Evolutionary conservation across 1,140 invertebrate species (phyloP).

Genomic region (Pogonognathellus flavescens): DNA sequence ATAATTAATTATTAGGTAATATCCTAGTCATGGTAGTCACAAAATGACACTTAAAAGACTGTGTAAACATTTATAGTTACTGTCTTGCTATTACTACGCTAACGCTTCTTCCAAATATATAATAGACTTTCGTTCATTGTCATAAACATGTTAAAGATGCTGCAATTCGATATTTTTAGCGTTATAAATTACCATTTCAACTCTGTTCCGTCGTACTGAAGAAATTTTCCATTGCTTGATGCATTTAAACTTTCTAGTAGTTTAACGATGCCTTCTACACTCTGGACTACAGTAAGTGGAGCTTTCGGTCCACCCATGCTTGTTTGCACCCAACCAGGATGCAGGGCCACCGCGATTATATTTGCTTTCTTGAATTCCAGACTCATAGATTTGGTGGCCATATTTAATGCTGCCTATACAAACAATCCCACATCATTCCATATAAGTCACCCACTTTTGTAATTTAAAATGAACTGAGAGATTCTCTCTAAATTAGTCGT

Average conservation of each 20-base stretch:
- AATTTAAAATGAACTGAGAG: too few relatives aligned
- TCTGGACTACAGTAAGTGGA: slow-evolving; percentile 78
- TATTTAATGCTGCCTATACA: slow-evolving; percentile 84
- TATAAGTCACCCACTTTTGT: too few relatives aligned
- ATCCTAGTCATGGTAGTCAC: too few relatives aligned
- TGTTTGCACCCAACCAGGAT: slow-evolving; percentile 91
- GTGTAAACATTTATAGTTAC: too few relatives aligned
- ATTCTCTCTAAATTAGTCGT: too few relatives aligned
- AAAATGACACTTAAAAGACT: too few relatives aligned
- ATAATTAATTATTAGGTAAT: too few relatives aligned
- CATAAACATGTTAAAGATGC: too few relatives aligned
- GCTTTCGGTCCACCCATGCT: slow-evolving; percentile 88
- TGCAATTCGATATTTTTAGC: too few relatives aligned
- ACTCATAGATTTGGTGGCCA: slow-evolving; percentile 87
- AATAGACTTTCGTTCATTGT: too few relatives aligned
- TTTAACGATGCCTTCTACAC: slow-evolving; percentile 77
- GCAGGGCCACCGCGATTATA: slow-evolving; percentile 82
- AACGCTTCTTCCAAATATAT: too few relatives aligned
- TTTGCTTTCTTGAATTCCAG: slow-evolving; percentile 82
- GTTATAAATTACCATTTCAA: slow-evolving; percentile 78
- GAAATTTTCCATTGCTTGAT: slow-evolving; percentile 80
- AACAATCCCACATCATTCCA: not conserved
- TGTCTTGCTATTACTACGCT: too few relatives aligned
- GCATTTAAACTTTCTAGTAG: slow-evolving; percentile 76
- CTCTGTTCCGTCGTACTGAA: slow-evolving; percentile 81